Percentiles rank a stretch among this genome's conserved stretches.
Evolutionary conservation across 2,113 vertebrate species (phyloP).

Genomic region (Stictonetta naevosa): DNA sequence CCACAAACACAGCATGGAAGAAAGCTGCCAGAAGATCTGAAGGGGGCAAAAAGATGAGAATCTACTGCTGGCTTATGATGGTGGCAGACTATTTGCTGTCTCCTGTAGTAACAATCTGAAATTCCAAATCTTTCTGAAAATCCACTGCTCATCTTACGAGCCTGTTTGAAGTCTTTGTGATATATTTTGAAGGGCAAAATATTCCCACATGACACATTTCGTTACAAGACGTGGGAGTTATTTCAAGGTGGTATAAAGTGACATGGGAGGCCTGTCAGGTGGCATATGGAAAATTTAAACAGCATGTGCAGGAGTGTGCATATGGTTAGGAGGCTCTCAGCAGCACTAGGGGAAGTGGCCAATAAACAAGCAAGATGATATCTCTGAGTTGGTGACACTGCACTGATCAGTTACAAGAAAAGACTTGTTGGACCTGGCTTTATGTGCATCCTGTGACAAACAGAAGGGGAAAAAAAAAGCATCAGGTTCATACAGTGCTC

Average conservation of each 20-base stretch:
- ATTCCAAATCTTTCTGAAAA: background rate
- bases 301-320: background rate
- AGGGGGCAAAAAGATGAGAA: background rate
- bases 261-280: conserved; percentile 22
- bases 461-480: background rate
- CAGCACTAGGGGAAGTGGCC: background rate
- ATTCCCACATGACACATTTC: background rate
- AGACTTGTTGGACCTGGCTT: background rate
- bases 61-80: background rate
- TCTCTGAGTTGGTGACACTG: background rate
- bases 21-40: background rate
- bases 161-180: conserved; percentile 1
- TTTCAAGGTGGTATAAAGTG: conserved; percentile 34
- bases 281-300: conserved; percentile 35
- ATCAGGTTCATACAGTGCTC: background rate
- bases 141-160: background rate
- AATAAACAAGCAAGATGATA: background rate
- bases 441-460: background rate
- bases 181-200: conserved; percentile 12
- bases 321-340: background rate
- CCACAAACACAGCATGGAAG: background rate
- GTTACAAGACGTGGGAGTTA: conserved; percentile 14
- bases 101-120: background rate
- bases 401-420: background rate
- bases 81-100: background rate